Conservation (phyloP, 2,888 invertebrate species). For the Parasteatoda lunata region DNA sequence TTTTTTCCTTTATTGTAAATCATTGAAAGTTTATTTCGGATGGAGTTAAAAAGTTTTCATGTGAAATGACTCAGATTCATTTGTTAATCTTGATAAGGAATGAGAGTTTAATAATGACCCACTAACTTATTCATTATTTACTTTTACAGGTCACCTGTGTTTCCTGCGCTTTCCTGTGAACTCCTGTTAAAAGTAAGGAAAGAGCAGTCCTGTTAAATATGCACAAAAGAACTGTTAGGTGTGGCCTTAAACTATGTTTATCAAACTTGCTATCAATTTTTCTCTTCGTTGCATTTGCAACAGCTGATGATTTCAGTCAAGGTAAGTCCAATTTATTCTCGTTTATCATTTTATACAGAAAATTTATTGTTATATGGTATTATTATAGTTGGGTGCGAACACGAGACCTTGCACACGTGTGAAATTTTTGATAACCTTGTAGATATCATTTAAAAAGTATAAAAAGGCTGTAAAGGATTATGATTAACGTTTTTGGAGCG, state of each 20-base stretch:
- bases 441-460: constrained; percentile 26
- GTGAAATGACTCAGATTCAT: constrained; percentile 6
- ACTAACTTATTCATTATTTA: constrained; percentile 38
- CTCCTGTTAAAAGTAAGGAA: constrained; percentile 46
- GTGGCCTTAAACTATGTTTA: constrained; percentile 67
- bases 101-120: constrained; percentile 38
- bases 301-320: constrained; percentile 68
- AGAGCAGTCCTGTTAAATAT: constrained; percentile 53
- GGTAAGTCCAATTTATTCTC: constrained; percentile 49
- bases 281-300: constrained; percentile 59
- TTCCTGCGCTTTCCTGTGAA: constrained; percentile 29
- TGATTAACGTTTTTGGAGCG: constrained; percentile 17
- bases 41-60: background rate
- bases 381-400: constrained; percentile 37
- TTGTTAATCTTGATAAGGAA: constrained; percentile 20
- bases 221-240: constrained; percentile 62
- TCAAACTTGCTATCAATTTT: constrained; percentile 66
- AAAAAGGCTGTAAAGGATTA: constrained; percentile 17
- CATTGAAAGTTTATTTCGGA: too few species aligned
- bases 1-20: too few species aligned
- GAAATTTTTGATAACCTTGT: constrained; percentile 50
- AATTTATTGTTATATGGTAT: constrained; percentile 46
- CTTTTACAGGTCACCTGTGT: constrained; percentile 55
- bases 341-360: constrained; percentile 53
- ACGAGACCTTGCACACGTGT: constrained; percentile 47